Base-by-base conservation (phyloP, 2,113 vertebrate species). In the Urocynchramus pylzowi region DNA sequence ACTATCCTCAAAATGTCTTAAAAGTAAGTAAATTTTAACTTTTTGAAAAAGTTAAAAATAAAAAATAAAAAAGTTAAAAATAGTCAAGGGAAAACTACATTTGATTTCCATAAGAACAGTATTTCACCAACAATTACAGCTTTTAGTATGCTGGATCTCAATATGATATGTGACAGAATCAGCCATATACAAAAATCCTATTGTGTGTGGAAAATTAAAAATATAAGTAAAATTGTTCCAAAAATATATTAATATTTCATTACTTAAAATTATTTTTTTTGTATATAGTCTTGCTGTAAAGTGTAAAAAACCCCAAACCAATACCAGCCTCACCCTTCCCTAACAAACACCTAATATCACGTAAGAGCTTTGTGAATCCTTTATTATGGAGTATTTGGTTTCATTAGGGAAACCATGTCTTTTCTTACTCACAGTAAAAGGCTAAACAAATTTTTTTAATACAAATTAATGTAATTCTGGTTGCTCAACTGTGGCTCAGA, bases 261-360 rank as follows among this genome's bases (percentile, higher is more conserved):
- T 53, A 14, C 8, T 60, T 81, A 33, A 60, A 56, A 69, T 47
- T 24, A 37, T 7, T 1, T 47, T 75, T 77, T 65, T 33, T 42
- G 8, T 33, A 27, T 22, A 59, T 50, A 64, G 49, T 18, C 2
- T 71, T 15, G 27, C 16, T 57, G 7, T 49, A 37, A 71, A 13
- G 1, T 41, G 4, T 52, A 9, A 56, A 56, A 69, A 23, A 5
- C 0, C 4, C 4, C 16, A 53, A 52, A 31, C 6, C 2, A 44
- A 56, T 8, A 16, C 3, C 8, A 20, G 9, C 2, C 18, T 67
- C 16, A 35, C 30, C 26, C 3, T 59, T 13, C 15, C 8, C 6
- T 24, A 60, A 20, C 5, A 65, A 45, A 27, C 4, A 52, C 4
- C 1, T 44, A 44, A 12, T 41, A 17, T 21, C 7, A 11, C 0